These are phyloP conservation scores for Andrena bucephala DNA, from an alignment of 2,888 invertebrate species.

Conservation along the genomic window DNA sequence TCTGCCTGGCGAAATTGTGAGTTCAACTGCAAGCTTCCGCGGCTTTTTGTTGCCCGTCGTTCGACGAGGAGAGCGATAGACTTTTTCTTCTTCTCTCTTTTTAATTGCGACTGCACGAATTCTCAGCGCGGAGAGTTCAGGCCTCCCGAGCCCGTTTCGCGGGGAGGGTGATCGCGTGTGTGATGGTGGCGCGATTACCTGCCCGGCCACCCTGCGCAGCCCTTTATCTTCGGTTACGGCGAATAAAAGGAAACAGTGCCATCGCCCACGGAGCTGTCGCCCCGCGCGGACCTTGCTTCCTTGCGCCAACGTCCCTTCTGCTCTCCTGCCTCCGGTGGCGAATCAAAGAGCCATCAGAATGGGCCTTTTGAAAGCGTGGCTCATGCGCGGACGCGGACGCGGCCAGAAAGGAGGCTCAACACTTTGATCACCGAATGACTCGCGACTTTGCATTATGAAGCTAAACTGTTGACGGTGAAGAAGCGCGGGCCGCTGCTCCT, in stretches of 20 bases:
- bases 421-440: slow-evolving; percentile 82
- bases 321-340: slow-evolving; percentile 49
- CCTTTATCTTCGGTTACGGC: slow-evolving; percentile 38
- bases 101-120: neutral
- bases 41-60: neutral
- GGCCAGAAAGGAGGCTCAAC: slow-evolving; percentile 63
- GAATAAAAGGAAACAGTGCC: slow-evolving; percentile 46
- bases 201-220: slow-evolving; percentile 9
- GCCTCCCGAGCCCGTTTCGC: neutral
- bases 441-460: slow-evolving; percentile 78
- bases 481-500: slow-evolving; percentile 76
- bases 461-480: slow-evolving; percentile 79
- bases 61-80: neutral
- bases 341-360: slow-evolving; percentile 67
- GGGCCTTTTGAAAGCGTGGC: slow-evolving; percentile 62
- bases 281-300: slow-evolving; percentile 54
- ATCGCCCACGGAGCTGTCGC: slow-evolving; percentile 50
- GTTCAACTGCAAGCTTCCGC: neutral
- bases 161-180: slow-evolving; percentile 2
- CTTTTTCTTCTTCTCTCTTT: neutral
- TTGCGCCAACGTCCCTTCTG: slow-evolving; percentile 68
- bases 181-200: slow-evolving; percentile 8
- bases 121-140: neutral
- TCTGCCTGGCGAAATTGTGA: neutral
- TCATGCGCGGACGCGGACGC: slow-evolving; percentile 27